These are phyloP conservation scores for Drosophila pseudoananassae DNA, from an alignment of 1,140 invertebrate species.

Conservation along the genomic window DNA sequence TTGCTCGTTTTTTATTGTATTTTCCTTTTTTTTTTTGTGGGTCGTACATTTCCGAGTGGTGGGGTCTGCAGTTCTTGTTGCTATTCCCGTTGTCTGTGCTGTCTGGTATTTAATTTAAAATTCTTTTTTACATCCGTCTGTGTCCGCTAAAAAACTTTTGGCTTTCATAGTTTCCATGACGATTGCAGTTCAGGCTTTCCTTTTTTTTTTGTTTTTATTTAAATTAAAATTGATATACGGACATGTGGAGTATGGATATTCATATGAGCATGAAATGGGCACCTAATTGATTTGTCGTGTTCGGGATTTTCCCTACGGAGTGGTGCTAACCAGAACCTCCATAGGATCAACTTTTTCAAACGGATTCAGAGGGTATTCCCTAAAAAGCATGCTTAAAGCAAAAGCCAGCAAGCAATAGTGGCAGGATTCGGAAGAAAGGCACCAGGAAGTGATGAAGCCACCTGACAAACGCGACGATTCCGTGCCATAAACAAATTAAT, in stretches of 20 bases:
- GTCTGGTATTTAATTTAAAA: conserved; percentile 75
- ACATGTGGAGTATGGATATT: conserved; percentile 8
- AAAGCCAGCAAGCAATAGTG: conserved; percentile 1
- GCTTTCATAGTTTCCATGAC: conserved; percentile 57
- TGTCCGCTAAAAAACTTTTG: conserved; percentile 16
- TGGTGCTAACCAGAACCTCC: background rate
- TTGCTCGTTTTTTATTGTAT: conserved; percentile 21
- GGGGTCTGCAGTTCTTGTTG: conserved; percentile 16
- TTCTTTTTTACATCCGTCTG: conserved; percentile 45
- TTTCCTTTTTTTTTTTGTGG: conserved; percentile 9
- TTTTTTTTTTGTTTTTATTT: conserved; percentile 21
- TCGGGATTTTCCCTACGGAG: background rate
- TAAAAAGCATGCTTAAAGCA: background rate
- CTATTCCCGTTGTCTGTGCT: conserved; percentile 46
- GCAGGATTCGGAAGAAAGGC: conserved; percentile 13
- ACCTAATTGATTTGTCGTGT: conserved; percentile 71
- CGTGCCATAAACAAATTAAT: conserved; percentile 74
- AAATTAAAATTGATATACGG: conserved; percentile 26
- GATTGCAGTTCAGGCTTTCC: conserved; percentile 13
- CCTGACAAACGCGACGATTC: conserved; percentile 77
- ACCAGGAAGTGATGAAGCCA: conserved; percentile 38
- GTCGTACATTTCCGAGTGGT: conserved; percentile 25
- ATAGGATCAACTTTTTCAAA: background rate
- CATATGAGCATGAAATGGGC: conserved; percentile 38
- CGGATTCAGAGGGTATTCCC: background rate